A percentile compares a stretch with the other conserved stretches of the same genome.
phyloP scores from a whole-genome alignment of 37 sponge, comb jelly and placozoan genomes.

The Petrosia ficiformis region DNA sequence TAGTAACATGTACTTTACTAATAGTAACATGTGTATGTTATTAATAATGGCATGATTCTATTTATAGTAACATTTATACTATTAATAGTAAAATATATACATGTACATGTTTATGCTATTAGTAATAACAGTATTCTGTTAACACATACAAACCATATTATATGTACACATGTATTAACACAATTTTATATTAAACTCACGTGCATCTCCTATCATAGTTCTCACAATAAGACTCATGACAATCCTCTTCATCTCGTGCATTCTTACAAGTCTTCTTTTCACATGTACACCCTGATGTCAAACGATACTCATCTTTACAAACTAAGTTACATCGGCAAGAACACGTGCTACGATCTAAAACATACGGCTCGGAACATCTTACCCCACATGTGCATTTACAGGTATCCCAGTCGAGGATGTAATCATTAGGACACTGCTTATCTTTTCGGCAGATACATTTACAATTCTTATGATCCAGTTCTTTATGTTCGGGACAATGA shows the following conservation, averaged over 20 bases:
- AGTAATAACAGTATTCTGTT: too few relatives aligned
- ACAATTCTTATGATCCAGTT: constrained; percentile 6
- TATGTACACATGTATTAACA: not conserved
- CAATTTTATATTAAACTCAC: constrained; percentile 19
- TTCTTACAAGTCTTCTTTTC: constrained; percentile 32
- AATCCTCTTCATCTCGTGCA: constrained; percentile 26
- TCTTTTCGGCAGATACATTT: constrained; percentile 6
- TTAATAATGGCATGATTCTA: constrained; percentile 19
- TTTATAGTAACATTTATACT: too few relatives aligned
- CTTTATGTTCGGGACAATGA: not conserved
- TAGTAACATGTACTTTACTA: too few relatives aligned
- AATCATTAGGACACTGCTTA: constrained; percentile 6
- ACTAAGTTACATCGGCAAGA: constrained; percentile 37
- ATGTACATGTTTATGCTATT: constrained; percentile 23
- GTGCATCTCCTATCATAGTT: constrained; percentile 38
- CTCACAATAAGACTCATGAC: constrained; percentile 32
- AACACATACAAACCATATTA: too few relatives aligned
- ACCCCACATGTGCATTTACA: constrained; percentile 9
- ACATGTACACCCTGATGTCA: constrained; percentile 31
- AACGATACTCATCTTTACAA: constrained; percentile 22
- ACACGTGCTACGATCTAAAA: constrained; percentile 37
- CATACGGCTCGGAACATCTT: constrained; percentile 10
- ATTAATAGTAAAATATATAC: constrained; percentile 16
- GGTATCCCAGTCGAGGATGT: constrained; percentile 1
- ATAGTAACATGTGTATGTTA: too few relatives aligned